A percentile compares a stretch with the other conserved stretches of the same genome.
phyloP scores from a whole-genome alignment of 2,888 invertebrate genomes.

The Pyrrhia umbra region DNA sequence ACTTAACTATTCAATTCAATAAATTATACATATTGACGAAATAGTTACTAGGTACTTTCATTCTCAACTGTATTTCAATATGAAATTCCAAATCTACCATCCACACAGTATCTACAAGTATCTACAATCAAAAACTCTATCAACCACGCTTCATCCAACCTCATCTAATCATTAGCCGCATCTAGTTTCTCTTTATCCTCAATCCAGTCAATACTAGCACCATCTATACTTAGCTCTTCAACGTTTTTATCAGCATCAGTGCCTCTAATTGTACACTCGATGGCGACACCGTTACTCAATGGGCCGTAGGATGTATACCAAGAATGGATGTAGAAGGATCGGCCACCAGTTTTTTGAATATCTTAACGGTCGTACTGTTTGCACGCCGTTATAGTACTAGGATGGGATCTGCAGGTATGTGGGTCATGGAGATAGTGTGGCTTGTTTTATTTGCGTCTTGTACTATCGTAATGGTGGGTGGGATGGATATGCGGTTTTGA shows the following conservation, averaged over 20 bases:
- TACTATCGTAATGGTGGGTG: background rate
- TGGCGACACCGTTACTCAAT: slow-evolving; percentile 70
- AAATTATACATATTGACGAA: no score
- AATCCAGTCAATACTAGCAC: slow-evolving; percentile 9
- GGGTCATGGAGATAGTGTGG: slow-evolving; percentile 35
- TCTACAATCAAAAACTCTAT: background rate
- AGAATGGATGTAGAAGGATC: slow-evolving; percentile 73
- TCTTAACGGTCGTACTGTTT: slow-evolving; percentile 68
- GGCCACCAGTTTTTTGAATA: slow-evolving; percentile 65
- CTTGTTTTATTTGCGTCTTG: background rate
- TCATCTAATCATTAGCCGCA: slow-evolving; percentile 1
- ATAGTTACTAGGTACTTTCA: no score
- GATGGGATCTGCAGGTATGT: slow-evolving; percentile 44
- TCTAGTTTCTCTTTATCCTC: slow-evolving; percentile 35
- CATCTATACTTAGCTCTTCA: slow-evolving; percentile 53
- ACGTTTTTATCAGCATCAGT: slow-evolving; percentile 44
- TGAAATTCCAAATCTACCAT: background rate
- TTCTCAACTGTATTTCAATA: no score
- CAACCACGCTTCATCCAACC: background rate
- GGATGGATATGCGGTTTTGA: no score
- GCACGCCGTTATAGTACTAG: slow-evolving; percentile 29
- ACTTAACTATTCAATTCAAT: no score
- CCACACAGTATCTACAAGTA: background rate
- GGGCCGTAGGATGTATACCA: slow-evolving; percentile 64
- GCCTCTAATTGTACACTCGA: slow-evolving; percentile 69